Evolutionary conservation across 1,140 invertebrate genomes (phyloP).

Genomic region (Anastrepha obliqua): DNA sequence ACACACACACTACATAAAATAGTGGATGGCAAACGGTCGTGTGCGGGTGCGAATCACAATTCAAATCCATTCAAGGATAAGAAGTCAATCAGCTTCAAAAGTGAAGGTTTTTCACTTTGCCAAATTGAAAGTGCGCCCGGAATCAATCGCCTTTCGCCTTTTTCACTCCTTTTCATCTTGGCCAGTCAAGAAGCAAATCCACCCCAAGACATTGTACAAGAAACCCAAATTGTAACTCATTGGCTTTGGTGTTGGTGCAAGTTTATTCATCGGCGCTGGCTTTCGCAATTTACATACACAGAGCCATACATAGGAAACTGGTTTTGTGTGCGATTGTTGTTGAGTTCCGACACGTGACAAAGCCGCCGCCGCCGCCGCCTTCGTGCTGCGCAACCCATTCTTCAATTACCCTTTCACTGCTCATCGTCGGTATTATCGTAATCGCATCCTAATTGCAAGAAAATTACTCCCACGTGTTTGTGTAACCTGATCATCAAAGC

Average conservation of each 20-base stretch:
- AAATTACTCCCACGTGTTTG: constrained; percentile 73
- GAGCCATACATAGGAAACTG: not conserved
- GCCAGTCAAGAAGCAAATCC: constrained; percentile 31
- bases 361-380: not conserved
- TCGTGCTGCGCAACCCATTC: constrained; percentile 54
- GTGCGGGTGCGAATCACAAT: constrained; percentile 41
- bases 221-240: not conserved
- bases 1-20: not conserved
- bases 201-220: constrained; percentile 49
- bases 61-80: constrained; percentile 55
- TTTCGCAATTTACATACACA: not conserved
- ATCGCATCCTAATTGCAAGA: constrained; percentile 74
- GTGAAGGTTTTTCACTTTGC: constrained; percentile 51
- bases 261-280: not conserved
- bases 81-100: constrained; percentile 51
- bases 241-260: not conserved
- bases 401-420: constrained; percentile 58
- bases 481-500: constrained; percentile 69
- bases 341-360: constrained; percentile 43
- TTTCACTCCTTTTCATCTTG: constrained; percentile 32
- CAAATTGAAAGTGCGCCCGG: constrained; percentile 35
- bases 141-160: constrained; percentile 6
- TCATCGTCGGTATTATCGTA: constrained; percentile 68
- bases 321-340: constrained; percentile 18
- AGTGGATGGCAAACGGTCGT: not conserved